Evolutionary conservation across 2,888 invertebrate genomes (phyloP).

Genomic region (Drosophila robusta): DNA sequence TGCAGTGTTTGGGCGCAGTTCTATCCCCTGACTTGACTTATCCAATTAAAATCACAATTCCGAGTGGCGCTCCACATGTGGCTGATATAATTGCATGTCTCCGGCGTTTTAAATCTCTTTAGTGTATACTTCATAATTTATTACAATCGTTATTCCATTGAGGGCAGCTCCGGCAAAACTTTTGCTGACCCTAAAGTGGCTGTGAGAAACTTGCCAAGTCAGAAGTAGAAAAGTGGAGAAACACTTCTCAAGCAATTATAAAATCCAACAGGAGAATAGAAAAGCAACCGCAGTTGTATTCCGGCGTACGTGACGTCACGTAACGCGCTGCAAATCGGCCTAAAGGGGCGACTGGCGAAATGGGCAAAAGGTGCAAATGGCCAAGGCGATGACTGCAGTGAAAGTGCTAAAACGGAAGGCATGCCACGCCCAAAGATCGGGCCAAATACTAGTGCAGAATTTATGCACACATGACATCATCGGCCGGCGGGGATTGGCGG

Average conservation of each 20-base stretch:
- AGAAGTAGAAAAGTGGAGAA: constrained; percentile 33
- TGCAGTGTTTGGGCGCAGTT: not conserved
- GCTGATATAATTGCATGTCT: constrained; percentile 71
- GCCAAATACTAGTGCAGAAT: constrained; percentile 1
- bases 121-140: constrained; percentile 65
- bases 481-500: constrained; percentile 6
- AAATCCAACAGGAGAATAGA: constrained; percentile 45
- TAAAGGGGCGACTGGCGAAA: constrained; percentile 1
- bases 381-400: constrained; percentile 63
- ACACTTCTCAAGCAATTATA: constrained; percentile 70
- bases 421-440: constrained; percentile 21
- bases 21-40: constrained; percentile 25
- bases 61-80: constrained; percentile 60
- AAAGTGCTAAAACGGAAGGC: constrained; percentile 60
- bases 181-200: constrained; percentile 64
- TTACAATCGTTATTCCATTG: constrained; percentile 63
- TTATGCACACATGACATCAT: constrained; percentile 60
- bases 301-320: constrained; percentile 63
- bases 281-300: constrained; percentile 24
- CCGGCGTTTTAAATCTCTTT: constrained; percentile 47
- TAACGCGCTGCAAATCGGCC: constrained; percentile 27
- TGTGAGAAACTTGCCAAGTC: constrained; percentile 50
- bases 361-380: constrained; percentile 57
- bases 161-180: constrained; percentile 40
- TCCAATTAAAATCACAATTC: constrained; percentile 56